Base-by-base conservation (phyloP, 2,888 invertebrate genomes). In the Odontocolon sp. region DNA sequence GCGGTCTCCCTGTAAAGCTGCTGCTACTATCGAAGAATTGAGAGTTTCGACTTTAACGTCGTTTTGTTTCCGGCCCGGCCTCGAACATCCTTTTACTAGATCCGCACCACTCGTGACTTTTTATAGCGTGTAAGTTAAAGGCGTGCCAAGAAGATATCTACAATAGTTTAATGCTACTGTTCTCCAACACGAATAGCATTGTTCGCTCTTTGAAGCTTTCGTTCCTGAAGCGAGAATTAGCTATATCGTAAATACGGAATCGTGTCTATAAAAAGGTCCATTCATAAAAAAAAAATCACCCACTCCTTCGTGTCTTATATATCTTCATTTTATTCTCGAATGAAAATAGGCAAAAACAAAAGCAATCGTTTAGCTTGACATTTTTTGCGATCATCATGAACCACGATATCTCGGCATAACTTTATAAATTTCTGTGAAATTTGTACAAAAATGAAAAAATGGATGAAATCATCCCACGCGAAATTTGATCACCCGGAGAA, bases 131-230 rank as follows among this genome's bases (percentile, higher is more conserved):
- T 16, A 50, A 67, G 57, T 11, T 16, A 66, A 45, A 31, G 18
- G 38, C 67, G 31, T 67, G 67, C 61, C 71, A 76, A 67, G 54
- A 28, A 67, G 45, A 71, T 66, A 47, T 66, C 16, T 21, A 11
- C 31, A 9, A 56, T 47, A 57, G 38, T 56, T 40, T 23, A 5
- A 21, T 18, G 9, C 23, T 40, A 16, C 54, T 31, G 21, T 67
- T 66, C 31, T 33, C 42, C 38, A 67, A 76, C 54, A 67, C 54
- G 31, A 52, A 21, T 6, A 52, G 14, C 38, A 61, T 56, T 59
- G 28, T 66, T 70, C 16, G 45, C 38, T 21, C 47, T 52, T 42
- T 5, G 18, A 18, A 38, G 16, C 47, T 67, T 56, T 23, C 28
- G 54, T 40, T 67, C 45, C 4, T 26, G 40, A 40, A 54, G 9